A percentile compares a stretch with the other conserved stretches of the same genome.
phyloP scores from a whole-genome alignment of 2,113 vertebrate species.

The Thomomys bottae region DNA sequence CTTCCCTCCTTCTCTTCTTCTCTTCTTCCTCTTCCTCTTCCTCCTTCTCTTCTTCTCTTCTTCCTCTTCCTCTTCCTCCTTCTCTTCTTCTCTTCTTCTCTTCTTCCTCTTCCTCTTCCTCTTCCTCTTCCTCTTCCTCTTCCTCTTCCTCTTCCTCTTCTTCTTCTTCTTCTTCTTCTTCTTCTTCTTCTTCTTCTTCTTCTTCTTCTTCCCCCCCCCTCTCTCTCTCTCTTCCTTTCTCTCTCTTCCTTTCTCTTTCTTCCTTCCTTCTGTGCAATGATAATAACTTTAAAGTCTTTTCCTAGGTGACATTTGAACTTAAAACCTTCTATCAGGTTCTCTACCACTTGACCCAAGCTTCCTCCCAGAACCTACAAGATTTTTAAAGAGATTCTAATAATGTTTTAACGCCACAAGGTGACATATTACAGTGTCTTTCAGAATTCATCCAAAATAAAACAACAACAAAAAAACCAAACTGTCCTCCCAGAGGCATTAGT shows the following conservation, averaged over 20 bases:
- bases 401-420: background rate
- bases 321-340: background rate
- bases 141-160: too few relatives aligned
- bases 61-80: too few relatives aligned
- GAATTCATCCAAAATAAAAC: background rate
- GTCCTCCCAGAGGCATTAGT: too few relatives aligned
- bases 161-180: accelerated
- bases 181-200: background rate
- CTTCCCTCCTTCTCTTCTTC: accelerated
- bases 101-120: too few relatives aligned
- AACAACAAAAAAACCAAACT: background rate
- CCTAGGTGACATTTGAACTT: background rate
- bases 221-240: too few relatives aligned
- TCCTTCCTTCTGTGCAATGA: too few relatives aligned
- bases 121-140: too few relatives aligned
- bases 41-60: too few relatives aligned
- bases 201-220: too few relatives aligned
- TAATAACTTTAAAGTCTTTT: too few relatives aligned
- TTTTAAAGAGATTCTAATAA: background rate
- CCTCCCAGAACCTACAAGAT: background rate
- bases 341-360: background rate
- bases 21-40: background rate
- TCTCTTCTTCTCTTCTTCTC: background rate
- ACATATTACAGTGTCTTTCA: background rate
- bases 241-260: too few relatives aligned